Base-by-base conservation (phyloP, 2,888 invertebrate genomes). In the Hydrotaea cyrtoneurina region DNA sequence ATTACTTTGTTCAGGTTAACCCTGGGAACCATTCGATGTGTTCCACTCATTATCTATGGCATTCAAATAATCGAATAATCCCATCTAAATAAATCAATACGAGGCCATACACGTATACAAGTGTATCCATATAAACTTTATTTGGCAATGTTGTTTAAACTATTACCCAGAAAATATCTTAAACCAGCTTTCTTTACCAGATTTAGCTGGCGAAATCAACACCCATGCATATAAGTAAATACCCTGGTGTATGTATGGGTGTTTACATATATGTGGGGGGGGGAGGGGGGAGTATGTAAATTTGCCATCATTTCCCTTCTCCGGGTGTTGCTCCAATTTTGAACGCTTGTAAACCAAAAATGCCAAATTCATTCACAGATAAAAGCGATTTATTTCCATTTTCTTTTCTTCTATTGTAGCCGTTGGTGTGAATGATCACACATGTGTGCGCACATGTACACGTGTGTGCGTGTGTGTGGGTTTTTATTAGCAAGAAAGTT, bases 301-400 rank as follows among this genome's bases (percentile, higher is more conserved):
- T 78, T 69, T 71, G 46, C 13, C 21, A 26, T 3, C n/a, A 26
- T 26, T 57, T 78, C 57, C 19, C 26, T 26, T 55, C 26, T 57
- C 19, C 26, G 11, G 10, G 8, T n/a, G 26, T 13, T 66, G n/a
- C 21, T 31, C 57, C 11, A 43, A 43, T 43, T 79, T 31, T 64
- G 66, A 79, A 21, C 69, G 46, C 46, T 69, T 46, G 53, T 55
- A 43, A 66, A 36, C 36, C 13, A 53, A 31, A 36, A 77, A 53
- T 71, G 62, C 55, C 74, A 73, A 74, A 74, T 64, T 43, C 55
- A 79, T 62, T 73, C 55, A 73, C 17, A 73, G 64, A 66, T 73
- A 73, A 79, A 79, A 78, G 55, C 53, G 50, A 79, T 79, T 73
- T 50, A 73, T 79, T 72, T 69, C 57, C 21, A 57, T 72, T 64